Conservation (phyloP, 2,113 vertebrate genomes). For the Nothocercus nigrocapillus region DNA sequence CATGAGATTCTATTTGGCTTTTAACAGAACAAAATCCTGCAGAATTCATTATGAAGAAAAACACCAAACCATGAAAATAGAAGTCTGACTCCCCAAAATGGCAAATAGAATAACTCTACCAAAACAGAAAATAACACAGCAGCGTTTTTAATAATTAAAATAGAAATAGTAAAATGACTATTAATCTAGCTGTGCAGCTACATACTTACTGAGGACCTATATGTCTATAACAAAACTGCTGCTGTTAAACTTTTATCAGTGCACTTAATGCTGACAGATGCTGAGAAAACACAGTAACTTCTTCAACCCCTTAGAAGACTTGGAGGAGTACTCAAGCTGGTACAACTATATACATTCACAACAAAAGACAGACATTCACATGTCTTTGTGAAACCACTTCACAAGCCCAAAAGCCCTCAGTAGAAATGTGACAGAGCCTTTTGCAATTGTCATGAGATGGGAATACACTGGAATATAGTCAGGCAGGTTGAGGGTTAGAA, state of each 20-base stretch:
- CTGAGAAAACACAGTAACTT: neutral
- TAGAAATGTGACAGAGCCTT: neutral
- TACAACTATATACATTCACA: constrained; percentile 18
- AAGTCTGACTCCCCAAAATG: neutral
- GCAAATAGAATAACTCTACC: neutral
- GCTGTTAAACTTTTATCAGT: neutral
- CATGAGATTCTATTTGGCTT: neutral
- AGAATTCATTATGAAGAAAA: neutral
- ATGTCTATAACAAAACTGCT: neutral
- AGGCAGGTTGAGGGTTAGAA: neutral
- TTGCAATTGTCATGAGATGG: neutral
- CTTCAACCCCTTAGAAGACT: neutral
- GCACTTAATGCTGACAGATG: neutral
- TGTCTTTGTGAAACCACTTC: constrained; percentile 9
- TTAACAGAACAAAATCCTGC: neutral
- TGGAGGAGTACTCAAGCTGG: neutral
- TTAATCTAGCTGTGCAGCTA: neutral
- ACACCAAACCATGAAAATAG: neutral
- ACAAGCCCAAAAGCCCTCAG: constrained; percentile 10
- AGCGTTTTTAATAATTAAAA: neutral
- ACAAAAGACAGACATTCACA: neutral
- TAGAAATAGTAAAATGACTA: neutral
- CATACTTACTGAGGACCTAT: neutral
- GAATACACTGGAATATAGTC: neutral
- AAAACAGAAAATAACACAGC: neutral